Evolutionary conservation across 1,140 invertebrate species (phyloP).

Genomic region (Drosophila trapezifrons): DNA sequence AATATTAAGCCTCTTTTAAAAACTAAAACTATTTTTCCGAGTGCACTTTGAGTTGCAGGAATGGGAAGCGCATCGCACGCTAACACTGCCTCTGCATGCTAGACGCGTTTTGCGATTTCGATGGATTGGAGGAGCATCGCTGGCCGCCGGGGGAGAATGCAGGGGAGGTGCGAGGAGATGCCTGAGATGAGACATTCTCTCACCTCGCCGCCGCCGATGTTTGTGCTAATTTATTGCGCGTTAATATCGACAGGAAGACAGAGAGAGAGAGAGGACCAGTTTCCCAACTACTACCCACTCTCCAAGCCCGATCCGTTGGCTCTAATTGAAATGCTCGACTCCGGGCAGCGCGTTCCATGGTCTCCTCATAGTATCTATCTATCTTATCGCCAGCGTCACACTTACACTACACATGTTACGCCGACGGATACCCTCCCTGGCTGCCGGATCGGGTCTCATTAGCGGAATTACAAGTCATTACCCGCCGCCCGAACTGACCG

Average conservation of each 20-base stretch:
- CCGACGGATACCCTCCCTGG: slow-evolving; percentile 25
- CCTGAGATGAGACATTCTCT: slow-evolving; percentile 54
- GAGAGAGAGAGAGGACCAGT: slow-evolving; percentile 28
- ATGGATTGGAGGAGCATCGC: slow-evolving; percentile 26
- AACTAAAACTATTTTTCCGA: background rate
- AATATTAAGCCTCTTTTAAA: background rate
- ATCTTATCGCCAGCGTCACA: slow-evolving; percentile 72
- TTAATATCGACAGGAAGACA: slow-evolving; percentile 80
- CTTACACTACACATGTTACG: slow-evolving; percentile 53
- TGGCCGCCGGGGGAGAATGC: background rate
- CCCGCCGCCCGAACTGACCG: slow-evolving; percentile 53
- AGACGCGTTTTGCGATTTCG: slow-evolving; percentile 44
- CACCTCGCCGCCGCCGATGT: slow-evolving; percentile 59
- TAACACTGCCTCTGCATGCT: slow-evolving; percentile 65
- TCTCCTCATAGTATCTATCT: slow-evolving; percentile 22
- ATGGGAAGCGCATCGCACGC: slow-evolving; percentile 40
- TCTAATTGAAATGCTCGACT: slow-evolving; percentile 72
- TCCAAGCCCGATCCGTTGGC: background rate
- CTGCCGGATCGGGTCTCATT: slow-evolving; percentile 59
- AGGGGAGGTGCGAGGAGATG: background rate
- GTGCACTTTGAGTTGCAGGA: slow-evolving; percentile 7
- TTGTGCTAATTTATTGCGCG: slow-evolving; percentile 83
- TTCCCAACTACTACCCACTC: background rate
- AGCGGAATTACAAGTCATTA: slow-evolving; percentile 84
- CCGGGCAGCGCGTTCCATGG: too few relatives aligned